A percentile compares a stretch with the other conserved stretches of the same genome.
Evolutionary conservation across 2,113 vertebrate species (phyloP).

Genomic region (Triplophysa siluroides): DNA sequence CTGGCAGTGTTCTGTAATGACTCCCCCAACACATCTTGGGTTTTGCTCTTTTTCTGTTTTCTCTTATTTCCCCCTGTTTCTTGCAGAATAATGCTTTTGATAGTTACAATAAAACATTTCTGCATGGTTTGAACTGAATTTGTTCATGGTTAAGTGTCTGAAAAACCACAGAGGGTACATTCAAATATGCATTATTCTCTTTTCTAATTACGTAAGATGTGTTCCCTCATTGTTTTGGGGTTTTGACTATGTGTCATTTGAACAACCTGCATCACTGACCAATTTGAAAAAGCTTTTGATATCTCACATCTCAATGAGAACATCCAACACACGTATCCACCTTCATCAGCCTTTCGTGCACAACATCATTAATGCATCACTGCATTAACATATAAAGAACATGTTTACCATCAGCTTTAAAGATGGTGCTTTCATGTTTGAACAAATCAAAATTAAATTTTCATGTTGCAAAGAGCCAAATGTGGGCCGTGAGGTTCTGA

Average conservation of each 20-base stretch:
- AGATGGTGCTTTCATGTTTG: constrained; percentile 6
- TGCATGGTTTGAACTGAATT: too few relatives aligned
- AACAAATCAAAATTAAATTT: not conserved
- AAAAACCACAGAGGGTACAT: not conserved
- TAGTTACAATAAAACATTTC: too few relatives aligned
- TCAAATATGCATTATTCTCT: not conserved
- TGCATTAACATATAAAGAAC: constrained; percentile 4
- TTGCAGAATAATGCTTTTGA: not conserved
- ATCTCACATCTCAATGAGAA: not conserved
- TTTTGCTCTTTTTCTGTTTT: not conserved
- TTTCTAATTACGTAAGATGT: not conserved
- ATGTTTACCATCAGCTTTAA: constrained; percentile 11
- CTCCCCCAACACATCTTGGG: not conserved
- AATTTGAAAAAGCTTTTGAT: constrained; percentile 21
- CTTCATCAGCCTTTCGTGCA: constrained; percentile 20
- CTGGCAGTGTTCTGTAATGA: constrained; percentile 27
- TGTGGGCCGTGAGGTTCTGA: not conserved
- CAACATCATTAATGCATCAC: too few relatives aligned
- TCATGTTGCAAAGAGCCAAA: not conserved
- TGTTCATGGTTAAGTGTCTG: too few relatives aligned
- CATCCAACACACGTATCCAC: not conserved
- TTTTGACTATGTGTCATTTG: not conserved
- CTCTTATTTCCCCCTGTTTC: not conserved
- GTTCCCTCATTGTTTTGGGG: not conserved
- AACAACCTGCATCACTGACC: constrained; percentile 10